Evolutionary conservation across 2,888 invertebrate genomes (phyloP).

Genomic region (Lasioglossum morio): DNA sequence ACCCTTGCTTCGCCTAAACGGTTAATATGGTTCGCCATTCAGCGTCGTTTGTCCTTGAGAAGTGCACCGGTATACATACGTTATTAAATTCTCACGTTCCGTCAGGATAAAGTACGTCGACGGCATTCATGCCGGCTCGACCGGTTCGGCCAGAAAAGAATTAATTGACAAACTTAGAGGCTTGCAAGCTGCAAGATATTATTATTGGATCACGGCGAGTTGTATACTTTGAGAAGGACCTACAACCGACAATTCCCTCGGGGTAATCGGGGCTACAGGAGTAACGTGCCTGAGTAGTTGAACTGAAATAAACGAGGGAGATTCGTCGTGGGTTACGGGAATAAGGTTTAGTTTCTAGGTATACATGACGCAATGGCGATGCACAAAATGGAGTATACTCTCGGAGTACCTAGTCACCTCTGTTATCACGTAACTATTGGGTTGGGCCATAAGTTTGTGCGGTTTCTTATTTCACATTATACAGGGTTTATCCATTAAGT

Average conservation of each 20-base stretch:
- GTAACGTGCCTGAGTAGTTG: slow-evolving; percentile 60
- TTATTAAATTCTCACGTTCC: slow-evolving; percentile 53
- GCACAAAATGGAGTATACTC: slow-evolving; percentile 35
- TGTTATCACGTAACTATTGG: slow-evolving; percentile 56
- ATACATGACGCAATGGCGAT: slow-evolving; percentile 53
- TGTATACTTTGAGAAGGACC: slow-evolving; percentile 55
- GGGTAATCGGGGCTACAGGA: slow-evolving; percentile 37
- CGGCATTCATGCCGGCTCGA: slow-evolving; percentile 10
- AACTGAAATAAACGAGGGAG: slow-evolving; percentile 71
- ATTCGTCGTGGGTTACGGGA: slow-evolving; percentile 57
- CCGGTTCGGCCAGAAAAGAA: slow-evolving; percentile 31
- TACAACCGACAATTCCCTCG: slow-evolving; percentile 59
- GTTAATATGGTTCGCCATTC: background rate
- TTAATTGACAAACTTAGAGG: slow-evolving; percentile 56
- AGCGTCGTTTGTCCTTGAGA: slow-evolving; percentile 18
- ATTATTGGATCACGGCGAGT: slow-evolving; percentile 60
- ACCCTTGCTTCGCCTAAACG: background rate
- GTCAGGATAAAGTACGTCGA: background rate
- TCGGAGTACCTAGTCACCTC: slow-evolving; percentile 61
- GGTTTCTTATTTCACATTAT: background rate
- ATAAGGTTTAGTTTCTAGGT: slow-evolving; percentile 55
- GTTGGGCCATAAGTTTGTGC: background rate
- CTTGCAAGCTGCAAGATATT: slow-evolving; percentile 50
- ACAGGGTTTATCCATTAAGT: too few relatives aligned
- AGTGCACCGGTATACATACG: slow-evolving; percentile 23